phyloP scores from a whole-genome alignment of 2,888 invertebrate genomes.

The Aleiodes alternator region DNA sequence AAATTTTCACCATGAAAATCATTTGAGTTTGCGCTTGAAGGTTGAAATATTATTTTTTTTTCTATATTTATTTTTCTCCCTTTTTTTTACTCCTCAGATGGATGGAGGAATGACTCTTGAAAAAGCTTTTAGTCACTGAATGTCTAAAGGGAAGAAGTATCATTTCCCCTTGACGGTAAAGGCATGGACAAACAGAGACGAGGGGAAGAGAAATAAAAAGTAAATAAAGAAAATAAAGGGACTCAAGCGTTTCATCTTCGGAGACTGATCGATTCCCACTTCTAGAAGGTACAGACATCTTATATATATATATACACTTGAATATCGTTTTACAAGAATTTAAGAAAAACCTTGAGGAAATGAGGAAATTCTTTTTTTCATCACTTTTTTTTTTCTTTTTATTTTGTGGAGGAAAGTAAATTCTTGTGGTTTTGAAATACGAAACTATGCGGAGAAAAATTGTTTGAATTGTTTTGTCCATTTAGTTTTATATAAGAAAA shows the following conservation, averaged over 20 bases:
- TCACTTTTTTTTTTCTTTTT: too few species aligned
- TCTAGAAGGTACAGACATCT: background rate
- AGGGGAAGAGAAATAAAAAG: too few species aligned
- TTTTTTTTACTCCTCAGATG: constrained; percentile 6
- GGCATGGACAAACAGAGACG: constrained; percentile 54
- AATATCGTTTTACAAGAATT: constrained; percentile 23
- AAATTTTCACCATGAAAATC: too few species aligned
- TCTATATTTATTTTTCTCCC: constrained; percentile 9
- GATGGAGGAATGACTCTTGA: constrained; percentile 22
- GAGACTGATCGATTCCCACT: constrained; percentile 29
- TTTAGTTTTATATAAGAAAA: too few species aligned
- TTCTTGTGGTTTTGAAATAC: too few species aligned
- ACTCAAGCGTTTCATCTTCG: constrained; percentile 37
- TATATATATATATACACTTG: background rate
- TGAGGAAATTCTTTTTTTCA: too few species aligned
- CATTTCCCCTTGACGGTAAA: constrained; percentile 68
- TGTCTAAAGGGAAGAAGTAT: constrained; percentile 14
- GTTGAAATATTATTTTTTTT: too few species aligned
- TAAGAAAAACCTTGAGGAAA: background rate
- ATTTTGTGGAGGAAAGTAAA: too few species aligned
- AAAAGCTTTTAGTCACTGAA: constrained; percentile 29
- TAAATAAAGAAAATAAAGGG: background rate
- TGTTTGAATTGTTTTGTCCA: too few species aligned
- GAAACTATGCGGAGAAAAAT: too few species aligned
- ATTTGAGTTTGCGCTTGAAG: too few species aligned